Conservation (phyloP, 2,797 vertebrate species). For the Cygnus olor region DNA sequence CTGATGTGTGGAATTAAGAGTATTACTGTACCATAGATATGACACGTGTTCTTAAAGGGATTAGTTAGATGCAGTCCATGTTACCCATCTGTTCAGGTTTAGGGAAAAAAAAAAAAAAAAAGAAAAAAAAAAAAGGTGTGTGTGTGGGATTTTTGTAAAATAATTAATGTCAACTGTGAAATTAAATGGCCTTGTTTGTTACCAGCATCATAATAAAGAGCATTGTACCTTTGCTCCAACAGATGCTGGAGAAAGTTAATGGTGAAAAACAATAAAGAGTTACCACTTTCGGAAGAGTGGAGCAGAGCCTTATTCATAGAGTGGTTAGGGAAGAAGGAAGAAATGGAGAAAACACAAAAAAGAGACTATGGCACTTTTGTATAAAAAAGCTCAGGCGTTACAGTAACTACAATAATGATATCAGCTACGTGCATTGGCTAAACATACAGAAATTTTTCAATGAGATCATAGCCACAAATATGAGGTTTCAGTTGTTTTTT, state of each 20-base stretch:
- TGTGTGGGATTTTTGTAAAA: neutral
- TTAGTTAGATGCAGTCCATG: neutral
- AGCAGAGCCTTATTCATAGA: neutral
- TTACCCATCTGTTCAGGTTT: neutral
- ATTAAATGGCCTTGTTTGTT: neutral
- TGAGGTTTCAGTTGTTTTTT: neutral
- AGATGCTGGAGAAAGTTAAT: neutral
- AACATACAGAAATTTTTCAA: neutral
- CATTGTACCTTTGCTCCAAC: neutral
- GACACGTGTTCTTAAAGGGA: neutral
- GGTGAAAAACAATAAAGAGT: neutral
- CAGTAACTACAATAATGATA: neutral
- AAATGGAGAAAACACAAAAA: neutral
- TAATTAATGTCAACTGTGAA: neutral
- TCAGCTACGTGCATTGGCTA: neutral
- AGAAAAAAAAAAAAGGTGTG: neutral
- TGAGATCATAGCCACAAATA: neutral
- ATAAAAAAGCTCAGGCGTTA: neutral
- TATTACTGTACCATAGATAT: neutral
- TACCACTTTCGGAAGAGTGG: neutral
- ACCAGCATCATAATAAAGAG: neutral
- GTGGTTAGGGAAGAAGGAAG: neutral
- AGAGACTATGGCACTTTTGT: neutral
- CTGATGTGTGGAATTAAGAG: neutral
- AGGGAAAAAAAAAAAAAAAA: neutral